phyloP scores from a whole-genome alignment of 2,888 invertebrate species.

The Drosophila quasianomalipes region DNA sequence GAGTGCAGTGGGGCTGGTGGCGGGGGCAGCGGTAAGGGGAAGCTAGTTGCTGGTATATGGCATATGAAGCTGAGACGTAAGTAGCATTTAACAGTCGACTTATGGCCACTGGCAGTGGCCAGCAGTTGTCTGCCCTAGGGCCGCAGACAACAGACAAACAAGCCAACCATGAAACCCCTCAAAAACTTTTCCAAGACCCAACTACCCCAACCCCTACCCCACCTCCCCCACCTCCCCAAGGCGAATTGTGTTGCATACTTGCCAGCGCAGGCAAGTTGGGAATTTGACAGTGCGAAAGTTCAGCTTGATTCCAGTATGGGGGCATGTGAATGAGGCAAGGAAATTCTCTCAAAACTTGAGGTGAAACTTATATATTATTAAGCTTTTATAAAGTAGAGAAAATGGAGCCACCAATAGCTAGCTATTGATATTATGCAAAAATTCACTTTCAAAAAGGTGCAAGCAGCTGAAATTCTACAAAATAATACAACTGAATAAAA shows the following conservation, averaged over 20 bases:
- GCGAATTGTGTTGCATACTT: constrained; percentile 53
- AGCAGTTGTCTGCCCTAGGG: constrained; percentile 38
- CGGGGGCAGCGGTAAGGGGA: background rate
- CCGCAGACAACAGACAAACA: constrained; percentile 46
- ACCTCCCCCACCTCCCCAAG: background rate
- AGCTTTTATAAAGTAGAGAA: background rate
- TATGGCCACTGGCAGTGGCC: constrained; percentile 66
- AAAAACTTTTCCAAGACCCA: constrained; percentile 50
- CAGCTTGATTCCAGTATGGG: constrained; percentile 17
- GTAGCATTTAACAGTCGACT: constrained; percentile 78
- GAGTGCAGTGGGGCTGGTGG: background rate
- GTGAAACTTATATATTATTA: constrained; percentile 7
- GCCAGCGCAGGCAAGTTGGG: constrained; percentile 27
- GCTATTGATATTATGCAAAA: background rate
- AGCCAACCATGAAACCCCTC: constrained; percentile 68
- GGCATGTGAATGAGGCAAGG: background rate
- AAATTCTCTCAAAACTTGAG: constrained; percentile 3
- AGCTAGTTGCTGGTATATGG: constrained; percentile 22
- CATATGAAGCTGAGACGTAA: constrained; percentile 68
- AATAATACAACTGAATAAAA: background rate
- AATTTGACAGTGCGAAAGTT: constrained; percentile 40
- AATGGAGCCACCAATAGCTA: background rate
- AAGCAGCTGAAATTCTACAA: background rate
- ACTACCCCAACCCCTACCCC: background rate
- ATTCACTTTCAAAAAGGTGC: background rate